Evolutionary conservation across 1,140 invertebrate species (phyloP).

Genomic region (Harlomillsia oculata): DNA sequence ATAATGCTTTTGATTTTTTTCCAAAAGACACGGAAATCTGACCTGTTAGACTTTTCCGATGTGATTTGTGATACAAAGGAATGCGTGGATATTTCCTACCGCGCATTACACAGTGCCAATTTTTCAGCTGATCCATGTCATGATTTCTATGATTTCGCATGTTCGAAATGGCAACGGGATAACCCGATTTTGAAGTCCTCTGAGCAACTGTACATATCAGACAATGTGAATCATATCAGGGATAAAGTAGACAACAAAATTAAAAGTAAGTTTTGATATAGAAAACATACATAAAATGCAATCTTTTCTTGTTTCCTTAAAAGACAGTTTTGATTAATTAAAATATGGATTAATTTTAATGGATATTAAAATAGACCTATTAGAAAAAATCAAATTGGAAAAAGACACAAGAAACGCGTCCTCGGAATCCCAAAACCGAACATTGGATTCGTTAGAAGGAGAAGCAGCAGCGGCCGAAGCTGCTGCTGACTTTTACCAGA

Average conservation of each 20-base stretch:
- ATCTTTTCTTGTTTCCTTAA: too few relatives aligned
- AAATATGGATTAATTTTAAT: too few relatives aligned
- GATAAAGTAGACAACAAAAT: constrained; percentile 26
- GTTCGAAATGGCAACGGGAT: constrained; percentile 26
- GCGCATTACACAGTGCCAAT: constrained; percentile 21
- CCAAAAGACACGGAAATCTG: not conserved
- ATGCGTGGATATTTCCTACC: constrained; percentile 30
- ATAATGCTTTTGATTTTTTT: too few relatives aligned
- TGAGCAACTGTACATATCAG: constrained; percentile 25
- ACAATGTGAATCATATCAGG: constrained; percentile 28
- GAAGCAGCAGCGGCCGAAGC: not conserved
- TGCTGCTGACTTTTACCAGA: constrained; percentile 19
- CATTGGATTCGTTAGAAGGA: not conserved
- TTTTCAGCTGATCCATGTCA: constrained; percentile 26
- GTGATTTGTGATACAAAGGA: constrained; percentile 27
- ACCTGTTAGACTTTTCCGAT: not conserved
- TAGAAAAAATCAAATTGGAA: constrained; percentile 10
- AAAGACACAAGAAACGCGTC: not conserved
- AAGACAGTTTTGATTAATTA: too few relatives aligned
- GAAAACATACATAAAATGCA: too few relatives aligned
- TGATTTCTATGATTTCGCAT: constrained; percentile 29
- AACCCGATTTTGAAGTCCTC: constrained; percentile 22
- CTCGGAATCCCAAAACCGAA: constrained; percentile 1
- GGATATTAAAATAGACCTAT: too few relatives aligned
- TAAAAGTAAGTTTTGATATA: constrained; percentile 16